Conservation (phyloP, 1,140 invertebrate species). For the Drosophila repletoides region DNA sequence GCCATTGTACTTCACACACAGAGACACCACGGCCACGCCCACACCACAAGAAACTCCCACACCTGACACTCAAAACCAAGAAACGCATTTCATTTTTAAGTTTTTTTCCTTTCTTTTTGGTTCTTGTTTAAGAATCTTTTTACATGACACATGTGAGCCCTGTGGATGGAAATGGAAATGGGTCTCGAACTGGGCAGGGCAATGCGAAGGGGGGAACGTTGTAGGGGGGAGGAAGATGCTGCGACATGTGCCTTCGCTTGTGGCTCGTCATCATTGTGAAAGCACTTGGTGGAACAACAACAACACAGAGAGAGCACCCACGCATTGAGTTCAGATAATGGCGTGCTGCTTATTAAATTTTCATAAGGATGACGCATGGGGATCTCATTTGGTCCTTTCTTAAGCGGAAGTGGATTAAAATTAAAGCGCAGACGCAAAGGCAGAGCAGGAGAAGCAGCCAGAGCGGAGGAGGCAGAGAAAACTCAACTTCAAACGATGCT, state of each 20-base stretch:
- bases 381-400: constrained; percentile 52
- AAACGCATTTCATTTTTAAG: constrained; percentile 77
- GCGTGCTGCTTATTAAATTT: constrained; percentile 70
- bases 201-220: background rate
- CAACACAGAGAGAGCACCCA: background rate
- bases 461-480: background rate
- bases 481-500: constrained; percentile 52
- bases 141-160: constrained; percentile 66
- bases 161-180: background rate
- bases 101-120: constrained; percentile 34
- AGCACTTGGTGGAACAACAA: too few relatives aligned
- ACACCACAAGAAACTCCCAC: background rate
- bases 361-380: constrained; percentile 63
- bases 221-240: background rate
- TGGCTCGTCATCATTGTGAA: constrained; percentile 15
- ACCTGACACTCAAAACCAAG: constrained; percentile 42
- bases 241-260: constrained; percentile 28
- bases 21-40: background rate
- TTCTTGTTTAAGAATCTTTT: constrained; percentile 73
- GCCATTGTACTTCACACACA: constrained; percentile 1
- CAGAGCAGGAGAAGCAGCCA: background rate
- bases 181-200: too few relatives aligned
- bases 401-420: constrained; percentile 72
- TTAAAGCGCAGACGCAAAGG: constrained; percentile 38
- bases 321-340: constrained; percentile 37